Percentiles rank a stretch among this genome's conserved stretches.
phyloP scores from a whole-genome alignment of 2,888 invertebrate species.

The Hypena proboscidalis region DNA sequence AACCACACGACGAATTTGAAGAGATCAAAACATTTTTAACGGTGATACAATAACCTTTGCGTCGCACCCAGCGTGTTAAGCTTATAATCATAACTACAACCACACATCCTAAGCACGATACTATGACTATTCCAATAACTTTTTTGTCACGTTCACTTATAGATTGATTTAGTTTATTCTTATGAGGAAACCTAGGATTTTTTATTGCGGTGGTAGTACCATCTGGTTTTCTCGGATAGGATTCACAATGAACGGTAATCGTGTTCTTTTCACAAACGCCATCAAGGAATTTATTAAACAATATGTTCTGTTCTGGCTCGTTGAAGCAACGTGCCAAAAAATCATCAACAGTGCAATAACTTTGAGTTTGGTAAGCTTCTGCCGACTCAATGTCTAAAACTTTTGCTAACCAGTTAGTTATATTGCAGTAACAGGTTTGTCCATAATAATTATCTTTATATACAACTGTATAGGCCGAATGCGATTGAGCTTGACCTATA shows the following conservation, averaged over 20 bases:
- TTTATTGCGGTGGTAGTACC: slow-evolving; percentile 64
- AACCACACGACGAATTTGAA: slow-evolving; percentile 66
- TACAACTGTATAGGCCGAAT: slow-evolving; percentile 68
- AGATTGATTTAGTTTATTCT: slow-evolving; percentile 50
- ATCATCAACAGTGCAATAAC: slow-evolving; percentile 86
- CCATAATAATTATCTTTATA: slow-evolving; percentile 88
- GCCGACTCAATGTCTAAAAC: slow-evolving; percentile 70
- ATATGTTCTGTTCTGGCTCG: slow-evolving; percentile 86
- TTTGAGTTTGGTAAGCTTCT: slow-evolving; percentile 77
- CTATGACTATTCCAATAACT: slow-evolving; percentile 80
- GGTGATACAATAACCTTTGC: slow-evolving; percentile 81
- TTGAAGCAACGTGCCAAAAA: slow-evolving; percentile 87
- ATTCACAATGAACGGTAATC: slow-evolving; percentile 84
- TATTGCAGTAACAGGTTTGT: slow-evolving; percentile 86
- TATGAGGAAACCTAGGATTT: slow-evolving; percentile 78
- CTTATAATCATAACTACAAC: slow-evolving; percentile 82
- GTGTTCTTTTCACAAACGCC: slow-evolving; percentile 83
- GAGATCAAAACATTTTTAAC: slow-evolving; percentile 72
- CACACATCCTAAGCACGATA: slow-evolving; percentile 80
- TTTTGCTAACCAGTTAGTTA: slow-evolving; percentile 84
- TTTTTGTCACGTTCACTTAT: slow-evolving; percentile 69
- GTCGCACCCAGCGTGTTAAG: slow-evolving; percentile 84
- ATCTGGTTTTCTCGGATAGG: slow-evolving; percentile 68
- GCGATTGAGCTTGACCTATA: slow-evolving; percentile 80
- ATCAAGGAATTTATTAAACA: slow-evolving; percentile 86